Conservation (phyloP, 2,888 invertebrate species). For the Tiphia femorata region DNA sequence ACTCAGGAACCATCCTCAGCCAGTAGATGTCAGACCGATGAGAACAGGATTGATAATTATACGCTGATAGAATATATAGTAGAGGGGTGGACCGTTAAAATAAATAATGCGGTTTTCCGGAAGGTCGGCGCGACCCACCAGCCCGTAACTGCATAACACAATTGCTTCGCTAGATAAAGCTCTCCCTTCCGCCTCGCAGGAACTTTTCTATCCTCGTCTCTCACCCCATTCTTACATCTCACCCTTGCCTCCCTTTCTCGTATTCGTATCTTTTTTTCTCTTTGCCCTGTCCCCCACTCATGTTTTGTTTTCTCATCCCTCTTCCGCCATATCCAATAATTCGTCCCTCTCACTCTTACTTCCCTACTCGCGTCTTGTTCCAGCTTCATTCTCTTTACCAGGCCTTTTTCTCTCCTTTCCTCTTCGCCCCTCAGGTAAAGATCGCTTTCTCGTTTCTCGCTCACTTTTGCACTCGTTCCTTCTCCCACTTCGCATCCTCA, state of each 20-base stretch:
- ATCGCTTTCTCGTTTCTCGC: too few relatives aligned
- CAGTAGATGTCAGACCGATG: neutral
- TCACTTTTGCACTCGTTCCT: too few relatives aligned
- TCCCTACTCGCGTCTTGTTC: too few relatives aligned
- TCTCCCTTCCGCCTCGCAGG: constrained; percentile 29
- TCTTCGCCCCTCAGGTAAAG: too few relatives aligned
- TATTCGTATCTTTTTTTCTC: constrained; percentile 1
- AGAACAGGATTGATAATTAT: constrained; percentile 50
- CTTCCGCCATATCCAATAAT: too few relatives aligned
- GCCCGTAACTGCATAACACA: constrained; percentile 15
- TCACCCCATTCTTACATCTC: neutral
- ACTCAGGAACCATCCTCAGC: neutral
- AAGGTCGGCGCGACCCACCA: constrained; percentile 24
- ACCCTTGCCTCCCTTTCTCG: neutral
- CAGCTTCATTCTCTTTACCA: too few relatives aligned
- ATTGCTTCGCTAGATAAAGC: constrained; percentile 35
- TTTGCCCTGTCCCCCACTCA: too few relatives aligned
- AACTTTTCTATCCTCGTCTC: constrained; percentile 15
- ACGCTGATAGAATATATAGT: constrained; percentile 31
- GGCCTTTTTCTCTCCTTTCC: too few relatives aligned
- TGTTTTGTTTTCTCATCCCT: too few relatives aligned
- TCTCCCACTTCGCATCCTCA: too few relatives aligned
- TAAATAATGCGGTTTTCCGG: constrained; percentile 42
- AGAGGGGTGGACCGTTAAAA: constrained; percentile 37
- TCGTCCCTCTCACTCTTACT: too few relatives aligned